Percentiles rank a stretch among this genome's conserved stretches.
Evolutionary conservation across 2,113 vertebrate genomes (phyloP).

Genomic region (Suncus etruscus): DNA sequence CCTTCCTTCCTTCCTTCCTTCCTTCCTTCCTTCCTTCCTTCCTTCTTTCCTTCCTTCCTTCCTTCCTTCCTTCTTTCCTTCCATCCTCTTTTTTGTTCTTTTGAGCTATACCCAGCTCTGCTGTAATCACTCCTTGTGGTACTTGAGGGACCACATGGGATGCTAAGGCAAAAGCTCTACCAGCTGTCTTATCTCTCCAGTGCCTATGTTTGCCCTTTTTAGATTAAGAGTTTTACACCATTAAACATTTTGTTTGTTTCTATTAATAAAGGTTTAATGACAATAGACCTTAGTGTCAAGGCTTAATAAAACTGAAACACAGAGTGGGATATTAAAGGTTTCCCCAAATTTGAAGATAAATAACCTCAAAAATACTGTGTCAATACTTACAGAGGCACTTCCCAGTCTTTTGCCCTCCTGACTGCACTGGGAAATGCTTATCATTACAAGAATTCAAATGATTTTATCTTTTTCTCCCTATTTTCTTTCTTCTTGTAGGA

Average conservation of each 20-base stretch:
- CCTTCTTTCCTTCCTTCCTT: too few relatives aligned
- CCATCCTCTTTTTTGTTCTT: too few relatives aligned
- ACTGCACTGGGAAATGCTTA: background rate
- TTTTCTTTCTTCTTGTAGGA: background rate
- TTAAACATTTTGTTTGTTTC: slow-evolving; percentile 49
- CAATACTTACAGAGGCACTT: background rate
- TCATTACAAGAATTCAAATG: background rate
- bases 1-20: too few relatives aligned
- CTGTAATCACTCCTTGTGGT: too few relatives aligned
- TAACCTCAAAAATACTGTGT: slow-evolving; percentile 39
- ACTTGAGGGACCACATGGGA: too few relatives aligned
- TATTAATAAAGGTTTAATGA: slow-evolving; percentile 49
- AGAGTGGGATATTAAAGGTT: slow-evolving; percentile 7
- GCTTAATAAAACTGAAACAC: slow-evolving; percentile 44
- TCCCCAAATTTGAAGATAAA: background rate
- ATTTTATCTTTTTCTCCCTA: background rate
- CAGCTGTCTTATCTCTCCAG: too few relatives aligned
- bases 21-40: too few relatives aligned
- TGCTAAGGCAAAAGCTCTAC: too few relatives aligned
- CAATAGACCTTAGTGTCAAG: slow-evolving; percentile 13
- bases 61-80: too few relatives aligned
- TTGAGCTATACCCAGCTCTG: too few relatives aligned
- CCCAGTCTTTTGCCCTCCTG: background rate
- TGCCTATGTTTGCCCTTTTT: background rate
- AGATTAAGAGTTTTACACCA: slow-evolving; percentile 36